These are phyloP conservation scores for Dolichopus griseipennis DNA, from an alignment of 2,888 invertebrate genomes.

Conservation along the genomic window DNA sequence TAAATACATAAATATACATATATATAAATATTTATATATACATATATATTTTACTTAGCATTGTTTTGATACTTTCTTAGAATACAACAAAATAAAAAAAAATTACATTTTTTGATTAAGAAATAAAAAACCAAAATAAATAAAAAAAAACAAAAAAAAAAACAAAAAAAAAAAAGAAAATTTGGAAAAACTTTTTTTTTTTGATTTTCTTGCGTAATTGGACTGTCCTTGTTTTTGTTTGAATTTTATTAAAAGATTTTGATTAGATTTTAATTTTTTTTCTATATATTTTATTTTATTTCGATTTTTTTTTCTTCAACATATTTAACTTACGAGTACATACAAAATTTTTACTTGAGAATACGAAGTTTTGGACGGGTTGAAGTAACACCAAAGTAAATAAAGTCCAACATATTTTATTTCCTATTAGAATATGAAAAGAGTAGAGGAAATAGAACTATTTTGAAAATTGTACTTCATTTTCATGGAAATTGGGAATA, in stretches of 20 bases:
- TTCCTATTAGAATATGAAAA: too few species aligned
- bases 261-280: not conserved
- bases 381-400: too few species aligned
- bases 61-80: not conserved
- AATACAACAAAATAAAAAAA: not conserved
- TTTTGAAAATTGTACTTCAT: too few species aligned
- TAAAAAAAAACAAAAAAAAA: not conserved
- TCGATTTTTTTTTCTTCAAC: too few species aligned
- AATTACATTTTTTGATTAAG: not conserved
- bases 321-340: too few species aligned
- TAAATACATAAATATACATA: not conserved
- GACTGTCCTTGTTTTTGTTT: not conserved
- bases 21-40: not conserved
- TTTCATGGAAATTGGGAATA: too few species aligned
- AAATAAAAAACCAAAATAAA: not conserved
- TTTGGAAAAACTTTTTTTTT: not conserved
- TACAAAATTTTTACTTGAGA: too few species aligned
- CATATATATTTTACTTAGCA: not conserved
- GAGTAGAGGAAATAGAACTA: too few species aligned
- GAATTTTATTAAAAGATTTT: not conserved
- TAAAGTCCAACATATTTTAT: too few species aligned
- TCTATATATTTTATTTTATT: too few species aligned
- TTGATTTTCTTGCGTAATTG: not conserved
- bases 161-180: not conserved
- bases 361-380: too few species aligned